Percentiles rank a stretch among this genome's conserved stretches.
phyloP scores from a whole-genome alignment of 2,888 invertebrate genomes.

The Priocnemis perturbator region DNA sequence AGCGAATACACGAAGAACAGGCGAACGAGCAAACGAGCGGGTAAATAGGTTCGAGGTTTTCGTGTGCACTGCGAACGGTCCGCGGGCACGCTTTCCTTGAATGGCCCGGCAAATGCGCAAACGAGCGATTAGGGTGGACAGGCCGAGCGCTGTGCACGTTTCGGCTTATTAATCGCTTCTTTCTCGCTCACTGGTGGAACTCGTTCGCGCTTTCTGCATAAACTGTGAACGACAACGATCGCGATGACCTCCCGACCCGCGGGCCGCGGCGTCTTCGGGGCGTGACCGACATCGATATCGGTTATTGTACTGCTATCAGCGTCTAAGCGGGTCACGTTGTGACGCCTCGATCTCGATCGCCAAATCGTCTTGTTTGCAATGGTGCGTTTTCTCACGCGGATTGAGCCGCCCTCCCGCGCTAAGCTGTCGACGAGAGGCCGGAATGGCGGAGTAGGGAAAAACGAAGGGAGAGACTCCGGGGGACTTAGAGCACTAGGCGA shows the following conservation, averaged over 20 bases:
- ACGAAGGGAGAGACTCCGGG: neutral
- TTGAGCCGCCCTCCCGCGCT: neutral
- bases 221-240: neutral
- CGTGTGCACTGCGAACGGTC: too few relatives aligned
- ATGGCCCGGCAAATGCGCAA: too few relatives aligned
- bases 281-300: constrained; percentile 17
- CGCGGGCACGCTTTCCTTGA: too few relatives aligned
- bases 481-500: constrained; percentile 1
- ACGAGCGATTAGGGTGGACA: neutral
- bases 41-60: too few relatives aligned
- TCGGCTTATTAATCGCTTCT: neutral
- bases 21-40: too few relatives aligned
- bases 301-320: constrained; percentile 13
- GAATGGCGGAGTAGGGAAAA: neutral
- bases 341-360: constrained; percentile 6
- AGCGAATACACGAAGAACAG: too few relatives aligned
- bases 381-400: constrained; percentile 8
- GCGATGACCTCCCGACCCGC: constrained; percentile 8
- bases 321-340: constrained; percentile 12
- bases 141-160: neutral
- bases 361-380: neutral
- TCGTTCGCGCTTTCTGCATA: neutral
- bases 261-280: neutral
- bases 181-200: neutral
- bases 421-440: neutral